Conservation (phyloP, 2,888 invertebrate species). For the Sthenelais limicola region DNA sequence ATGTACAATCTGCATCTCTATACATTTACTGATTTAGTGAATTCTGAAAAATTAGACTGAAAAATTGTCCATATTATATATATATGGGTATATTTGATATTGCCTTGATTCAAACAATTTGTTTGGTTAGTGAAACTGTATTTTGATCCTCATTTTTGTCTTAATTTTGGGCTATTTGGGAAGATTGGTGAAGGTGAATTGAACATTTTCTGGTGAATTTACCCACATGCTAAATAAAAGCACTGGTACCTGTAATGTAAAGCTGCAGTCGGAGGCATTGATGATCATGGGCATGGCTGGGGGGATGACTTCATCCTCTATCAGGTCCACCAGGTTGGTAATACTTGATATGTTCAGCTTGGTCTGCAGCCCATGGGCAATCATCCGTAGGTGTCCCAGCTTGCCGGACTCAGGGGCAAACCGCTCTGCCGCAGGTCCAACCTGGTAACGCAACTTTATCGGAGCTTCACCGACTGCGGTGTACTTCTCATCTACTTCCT, state of each 20-base stretch:
- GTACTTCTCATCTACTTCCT: conserved; percentile 7
- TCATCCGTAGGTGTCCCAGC: conserved; percentile 55
- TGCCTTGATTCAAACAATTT: too few species aligned
- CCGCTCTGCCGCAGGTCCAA: conserved; percentile 50
- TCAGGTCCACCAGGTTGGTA: conserved; percentile 84
- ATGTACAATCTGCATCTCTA: too few species aligned
- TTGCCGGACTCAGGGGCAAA: conserved; percentile 50
- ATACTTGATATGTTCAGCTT: conserved; percentile 78
- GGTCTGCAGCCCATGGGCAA: conserved; percentile 54
- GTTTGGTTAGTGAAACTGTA: too few species aligned
- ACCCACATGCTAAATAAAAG: too few species aligned
- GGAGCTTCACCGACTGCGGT: conserved; percentile 35
- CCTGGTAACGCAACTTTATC: conserved; percentile 44
- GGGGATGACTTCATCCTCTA: conserved; percentile 88
- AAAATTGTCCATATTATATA: too few species aligned
- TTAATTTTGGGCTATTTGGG: too few species aligned
- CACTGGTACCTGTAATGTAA: conserved; percentile 61
- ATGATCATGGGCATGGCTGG: conserved; percentile 83
- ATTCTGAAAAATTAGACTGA: too few species aligned
- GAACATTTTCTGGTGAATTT: too few species aligned
- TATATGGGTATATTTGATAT: too few species aligned
- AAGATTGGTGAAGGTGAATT: too few species aligned
- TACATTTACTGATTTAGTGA: too few species aligned
- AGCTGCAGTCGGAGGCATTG: conserved; percentile 53
- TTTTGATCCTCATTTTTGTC: too few species aligned